Evolutionary conservation across 2,888 invertebrate genomes (phyloP).

Genomic region (Melipona bicolor): DNA sequence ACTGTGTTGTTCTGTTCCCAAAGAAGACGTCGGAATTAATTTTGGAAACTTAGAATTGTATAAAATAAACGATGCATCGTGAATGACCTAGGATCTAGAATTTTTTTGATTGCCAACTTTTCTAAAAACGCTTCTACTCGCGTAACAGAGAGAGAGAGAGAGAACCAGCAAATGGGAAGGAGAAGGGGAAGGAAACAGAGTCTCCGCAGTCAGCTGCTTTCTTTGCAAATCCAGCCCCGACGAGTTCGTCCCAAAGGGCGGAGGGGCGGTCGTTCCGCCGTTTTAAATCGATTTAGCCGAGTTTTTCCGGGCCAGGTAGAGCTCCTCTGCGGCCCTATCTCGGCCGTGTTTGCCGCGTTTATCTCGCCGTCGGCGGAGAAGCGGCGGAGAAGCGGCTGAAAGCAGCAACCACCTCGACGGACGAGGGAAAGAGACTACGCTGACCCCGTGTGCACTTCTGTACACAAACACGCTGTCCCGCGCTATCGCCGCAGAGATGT

Average conservation of each 20-base stretch:
- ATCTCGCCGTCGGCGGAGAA: constrained; percentile 4
- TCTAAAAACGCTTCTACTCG: neutral
- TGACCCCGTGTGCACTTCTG: constrained; percentile 40
- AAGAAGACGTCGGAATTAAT: too few species aligned
- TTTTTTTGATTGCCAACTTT: too few species aligned
- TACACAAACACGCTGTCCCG: constrained; percentile 71
- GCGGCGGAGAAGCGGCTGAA: constrained; percentile 24
- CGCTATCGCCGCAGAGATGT: constrained; percentile 76
- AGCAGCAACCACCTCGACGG: constrained; percentile 10
- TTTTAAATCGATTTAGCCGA: constrained; percentile 82
- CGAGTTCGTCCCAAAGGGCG: constrained; percentile 18
- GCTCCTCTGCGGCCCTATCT: constrained; percentile 16
- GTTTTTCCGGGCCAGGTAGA: constrained; percentile 80
- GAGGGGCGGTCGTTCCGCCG: constrained; percentile 68
- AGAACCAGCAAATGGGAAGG: constrained; percentile 43
- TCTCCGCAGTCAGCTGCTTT: constrained; percentile 80
- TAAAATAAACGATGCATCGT: too few species aligned
- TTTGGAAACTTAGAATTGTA: neutral
- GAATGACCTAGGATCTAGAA: too few species aligned
- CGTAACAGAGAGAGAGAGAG: neutral
- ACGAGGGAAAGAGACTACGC: constrained; percentile 26
- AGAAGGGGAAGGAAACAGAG: constrained; percentile 68
- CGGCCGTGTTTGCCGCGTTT: constrained; percentile 41
- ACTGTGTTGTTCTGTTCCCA: too few species aligned
- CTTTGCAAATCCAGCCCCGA: constrained; percentile 79